Conservation (phyloP, 2,888 invertebrate species). For the Trissolcus brochymenae region DNA sequence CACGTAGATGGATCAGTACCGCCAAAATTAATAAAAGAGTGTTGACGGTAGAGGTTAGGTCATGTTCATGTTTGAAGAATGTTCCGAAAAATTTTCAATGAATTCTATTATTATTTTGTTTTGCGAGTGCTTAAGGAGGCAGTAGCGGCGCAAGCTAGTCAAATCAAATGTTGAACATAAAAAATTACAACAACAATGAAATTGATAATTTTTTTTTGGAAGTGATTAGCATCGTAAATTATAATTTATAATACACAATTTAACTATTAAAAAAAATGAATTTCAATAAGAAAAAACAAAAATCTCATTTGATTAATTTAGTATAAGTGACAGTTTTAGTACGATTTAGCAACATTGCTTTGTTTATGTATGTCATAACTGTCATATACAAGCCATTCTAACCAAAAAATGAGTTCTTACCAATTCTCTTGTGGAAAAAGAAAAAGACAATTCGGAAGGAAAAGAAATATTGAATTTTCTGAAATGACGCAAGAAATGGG, state of each 20-base stretch:
- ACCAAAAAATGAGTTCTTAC: neutral
- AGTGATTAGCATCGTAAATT: neutral
- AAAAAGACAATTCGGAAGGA: neutral
- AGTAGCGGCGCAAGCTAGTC: conserved; percentile 3
- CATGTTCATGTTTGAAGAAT: no score
- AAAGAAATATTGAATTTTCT: neutral
- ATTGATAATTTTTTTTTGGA: neutral
- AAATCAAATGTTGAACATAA: neutral
- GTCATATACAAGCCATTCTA: neutral
- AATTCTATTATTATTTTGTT: no score
- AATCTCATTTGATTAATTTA: neutral
- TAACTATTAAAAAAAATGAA: neutral
- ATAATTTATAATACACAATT: conserved; percentile 1
- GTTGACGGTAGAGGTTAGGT: no score
- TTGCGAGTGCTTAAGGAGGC: neutral
- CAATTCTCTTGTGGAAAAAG: conserved; percentile 1
- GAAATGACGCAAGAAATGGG: conserved; percentile 8
- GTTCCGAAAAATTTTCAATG: no score
- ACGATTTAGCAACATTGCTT: neutral
- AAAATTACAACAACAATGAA: neutral
- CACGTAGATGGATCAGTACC: no score
- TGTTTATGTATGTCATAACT: neutral
- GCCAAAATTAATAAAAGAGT: no score
- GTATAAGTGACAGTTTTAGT: neutral
- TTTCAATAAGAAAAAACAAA: neutral